Base-by-base conservation (phyloP, 2,888 invertebrate species). In the Himalopsyche anomala region DNA sequence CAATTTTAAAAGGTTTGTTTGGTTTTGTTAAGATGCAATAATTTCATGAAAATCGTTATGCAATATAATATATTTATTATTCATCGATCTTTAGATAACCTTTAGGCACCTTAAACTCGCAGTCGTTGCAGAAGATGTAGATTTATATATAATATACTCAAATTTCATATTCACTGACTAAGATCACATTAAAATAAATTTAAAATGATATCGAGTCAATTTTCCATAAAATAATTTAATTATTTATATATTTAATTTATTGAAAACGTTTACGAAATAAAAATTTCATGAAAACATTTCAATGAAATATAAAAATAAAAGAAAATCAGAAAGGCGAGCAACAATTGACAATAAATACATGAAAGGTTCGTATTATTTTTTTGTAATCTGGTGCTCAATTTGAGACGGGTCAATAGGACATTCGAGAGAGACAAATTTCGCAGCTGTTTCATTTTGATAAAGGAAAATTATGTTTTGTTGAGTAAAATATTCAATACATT, bases 361-460 rank as follows among this genome's bases (percentile, higher is more conserved):
- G 17, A n/a, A n/a, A 56, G 5, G n/a, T 17, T 19, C n/a, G n/a
- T n/a, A n/a, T n/a, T n/a, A 17, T n/a, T 56, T 56, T 45, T 45
- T 45, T 8, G 45, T 9, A 45, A 45, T 45, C 45, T 11, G 2
- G 45, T 45, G 45, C 56, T n/a, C 17, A 56, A n/a, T 17, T 56
- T 56, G 17, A 56, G 2, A 56, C 56, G 56, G 19, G 9, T 56
- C 56, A n/a, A n/a, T 4, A n/a, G n/a, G 17, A 55, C 11, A 6
- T 55, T 55, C 12, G 15, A 55, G 55, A 15, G 54, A 56, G 6
- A 56, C 56, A 56, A 56, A 56, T 56, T 56, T 56, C 19, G 9
- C 56, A 5, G n/a, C n/a, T n/a, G 56, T n/a, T 56, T 56, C 56
- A n/a, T 56, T 56, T 56, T 56, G 56, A 56, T n/a, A 56, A 56